Percentiles rank a stretch among this genome's conserved stretches.
Evolutionary conservation across 2,113 vertebrate genomes (phyloP).

Genomic region (Phrynocephalus versicolor): DNA sequence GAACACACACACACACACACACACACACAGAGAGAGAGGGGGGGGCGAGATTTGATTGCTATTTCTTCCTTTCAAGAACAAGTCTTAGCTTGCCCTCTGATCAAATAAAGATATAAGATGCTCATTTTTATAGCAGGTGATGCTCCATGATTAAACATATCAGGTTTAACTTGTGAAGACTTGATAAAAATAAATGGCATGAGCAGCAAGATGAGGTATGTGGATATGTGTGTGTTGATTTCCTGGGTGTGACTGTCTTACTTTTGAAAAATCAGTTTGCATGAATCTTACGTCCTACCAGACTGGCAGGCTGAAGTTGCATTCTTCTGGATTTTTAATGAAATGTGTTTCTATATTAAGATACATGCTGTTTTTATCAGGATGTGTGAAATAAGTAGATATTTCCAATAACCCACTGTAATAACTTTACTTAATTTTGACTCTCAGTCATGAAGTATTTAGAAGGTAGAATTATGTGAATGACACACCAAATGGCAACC

Average conservation of each 20-base stretch:
- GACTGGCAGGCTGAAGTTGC: not conserved
- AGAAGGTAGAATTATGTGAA: not conserved
- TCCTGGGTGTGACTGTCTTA: conserved; percentile 41
- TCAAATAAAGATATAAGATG: conserved; percentile 50
- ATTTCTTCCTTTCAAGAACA: conserved; percentile 48
- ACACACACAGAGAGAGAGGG: too few species aligned
- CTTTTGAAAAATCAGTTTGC: conserved; percentile 12
- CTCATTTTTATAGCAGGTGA: conserved; percentile 47
- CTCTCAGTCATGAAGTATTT: not conserved
- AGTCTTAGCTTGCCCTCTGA: conserved; percentile 61
- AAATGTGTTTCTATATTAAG: not conserved
- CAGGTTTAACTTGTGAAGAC: conserved; percentile 57
- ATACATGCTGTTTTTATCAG: not conserved
- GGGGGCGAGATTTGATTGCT: conserved; percentile 44
- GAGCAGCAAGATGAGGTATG: conserved; percentile 43
- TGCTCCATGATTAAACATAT: conserved; percentile 43
- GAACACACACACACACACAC: conserved; percentile 29
- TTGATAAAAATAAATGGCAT: conserved; percentile 55
- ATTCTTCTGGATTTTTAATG: conserved; percentile 11
- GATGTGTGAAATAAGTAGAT: not conserved
- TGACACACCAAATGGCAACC: not conserved
- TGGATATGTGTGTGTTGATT: conserved; percentile 36
- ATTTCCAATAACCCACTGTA: not conserved
- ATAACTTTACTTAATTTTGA: not conserved
- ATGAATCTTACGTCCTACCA: conserved; percentile 25